These are phyloP conservation scores for Mesaphorura yosii DNA, from an alignment of 1,140 invertebrate genomes.

Conservation along the genomic window DNA sequence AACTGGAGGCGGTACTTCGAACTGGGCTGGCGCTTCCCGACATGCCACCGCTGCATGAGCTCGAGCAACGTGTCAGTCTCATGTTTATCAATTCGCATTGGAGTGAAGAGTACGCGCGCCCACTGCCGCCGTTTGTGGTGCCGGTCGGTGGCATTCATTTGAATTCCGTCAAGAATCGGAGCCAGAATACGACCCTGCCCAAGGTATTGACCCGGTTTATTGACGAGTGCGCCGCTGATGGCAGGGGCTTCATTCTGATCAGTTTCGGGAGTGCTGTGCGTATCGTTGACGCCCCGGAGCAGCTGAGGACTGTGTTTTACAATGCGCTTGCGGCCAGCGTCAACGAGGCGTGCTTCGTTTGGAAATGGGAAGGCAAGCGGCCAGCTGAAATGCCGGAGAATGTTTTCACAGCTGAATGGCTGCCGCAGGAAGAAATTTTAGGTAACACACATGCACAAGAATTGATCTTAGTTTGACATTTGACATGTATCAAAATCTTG, in stretches of 20 bases:
- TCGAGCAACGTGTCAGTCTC: conserved; percentile 7
- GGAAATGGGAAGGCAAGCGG: conserved; percentile 20
- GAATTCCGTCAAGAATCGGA: neutral
- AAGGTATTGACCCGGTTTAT: conserved; percentile 11
- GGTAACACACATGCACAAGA: too few species aligned
- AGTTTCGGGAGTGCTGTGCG: conserved; percentile 12
- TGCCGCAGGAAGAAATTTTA: conserved; percentile 25
- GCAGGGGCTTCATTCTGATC: conserved; percentile 13
- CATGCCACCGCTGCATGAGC: neutral
- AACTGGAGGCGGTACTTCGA: conserved; percentile 1
- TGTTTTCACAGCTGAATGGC: conserved; percentile 20
- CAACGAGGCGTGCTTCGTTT: conserved; percentile 11
- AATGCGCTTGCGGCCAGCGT: neutral
- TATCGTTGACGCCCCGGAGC: neutral
- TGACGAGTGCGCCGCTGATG: neutral
- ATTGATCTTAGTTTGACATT: too few species aligned
- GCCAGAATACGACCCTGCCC: neutral
- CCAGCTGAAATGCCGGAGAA: conserved; percentile 17
- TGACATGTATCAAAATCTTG: too few species aligned
- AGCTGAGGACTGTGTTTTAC: conserved; percentile 1
- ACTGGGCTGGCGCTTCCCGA: neutral
- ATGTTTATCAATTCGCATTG: conserved; percentile 23
- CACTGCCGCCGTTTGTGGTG: conserved; percentile 19
- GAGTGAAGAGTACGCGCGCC: conserved; percentile 18
- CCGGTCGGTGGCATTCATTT: conserved; percentile 18